Evolutionary conservation across 2,888 invertebrate species (phyloP).

Genomic region (Conchocele bisecta): DNA sequence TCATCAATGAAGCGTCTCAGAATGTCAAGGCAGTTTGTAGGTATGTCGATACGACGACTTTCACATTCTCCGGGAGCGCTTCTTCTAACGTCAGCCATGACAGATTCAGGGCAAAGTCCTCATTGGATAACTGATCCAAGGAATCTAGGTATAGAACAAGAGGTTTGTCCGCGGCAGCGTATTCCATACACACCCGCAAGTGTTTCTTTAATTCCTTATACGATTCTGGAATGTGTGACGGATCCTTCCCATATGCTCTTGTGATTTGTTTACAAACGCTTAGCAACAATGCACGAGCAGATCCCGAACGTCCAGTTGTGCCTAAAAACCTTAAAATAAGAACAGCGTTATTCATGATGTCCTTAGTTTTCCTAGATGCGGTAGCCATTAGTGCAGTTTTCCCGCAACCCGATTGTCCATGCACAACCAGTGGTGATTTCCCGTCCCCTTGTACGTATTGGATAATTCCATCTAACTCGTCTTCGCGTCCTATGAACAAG

Average conservation of each 20-base stretch:
- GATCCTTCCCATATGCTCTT: constrained; percentile 35
- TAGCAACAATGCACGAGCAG: constrained; percentile 53
- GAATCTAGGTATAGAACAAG: constrained; percentile 71
- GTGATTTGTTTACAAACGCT: constrained; percentile 63
- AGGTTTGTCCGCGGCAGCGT: constrained; percentile 53
- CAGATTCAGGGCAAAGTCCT: constrained; percentile 68
- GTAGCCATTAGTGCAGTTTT: constrained; percentile 77
- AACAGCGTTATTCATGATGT: constrained; percentile 18
- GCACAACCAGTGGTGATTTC: constrained; percentile 66
- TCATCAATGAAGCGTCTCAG: constrained; percentile 53
- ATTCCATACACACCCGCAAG: constrained; percentile 32
- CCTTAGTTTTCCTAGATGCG: constrained; percentile 23
- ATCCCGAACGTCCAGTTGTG: constrained; percentile 66
- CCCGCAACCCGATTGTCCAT: constrained; percentile 76
- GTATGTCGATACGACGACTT: constrained; percentile 71
- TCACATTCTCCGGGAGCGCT: constrained; percentile 63
- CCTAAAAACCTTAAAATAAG: constrained; percentile 66
- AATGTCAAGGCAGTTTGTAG: constrained; percentile 65
- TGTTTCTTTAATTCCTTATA: constrained; percentile 53
- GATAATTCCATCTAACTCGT: constrained; percentile 27
- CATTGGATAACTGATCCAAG: constrained; percentile 70
- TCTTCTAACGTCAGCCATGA: constrained; percentile 69
- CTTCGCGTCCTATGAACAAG: constrained; percentile 49
- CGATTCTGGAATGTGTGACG: constrained; percentile 34
- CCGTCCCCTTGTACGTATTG: constrained; percentile 25